A percentile compares a stretch with the other conserved stretches of the same genome.
These are phyloP conservation scores for Phragmatobia fuliginosa DNA, from an alignment of 2,888 invertebrate species.

Conservation along the genomic window DNA sequence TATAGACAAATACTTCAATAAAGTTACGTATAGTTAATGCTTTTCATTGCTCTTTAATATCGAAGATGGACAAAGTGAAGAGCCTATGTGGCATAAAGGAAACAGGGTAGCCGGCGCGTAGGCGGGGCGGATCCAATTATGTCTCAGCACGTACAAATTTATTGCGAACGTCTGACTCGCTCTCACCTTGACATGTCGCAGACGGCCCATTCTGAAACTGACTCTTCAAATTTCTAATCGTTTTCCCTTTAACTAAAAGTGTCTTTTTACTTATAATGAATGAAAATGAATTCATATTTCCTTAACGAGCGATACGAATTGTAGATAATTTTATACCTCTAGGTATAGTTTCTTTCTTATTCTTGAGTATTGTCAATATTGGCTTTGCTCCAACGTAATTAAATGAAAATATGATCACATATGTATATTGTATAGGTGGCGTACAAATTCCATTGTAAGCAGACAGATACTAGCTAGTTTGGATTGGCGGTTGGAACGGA, in stretches of 20 bases:
- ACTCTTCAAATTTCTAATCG: constrained; percentile 60
- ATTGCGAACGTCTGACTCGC: constrained; percentile 61
- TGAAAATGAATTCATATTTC: constrained; percentile 11
- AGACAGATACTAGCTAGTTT: constrained; percentile 49
- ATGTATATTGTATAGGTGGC: constrained; percentile 48
- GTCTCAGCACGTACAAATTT: constrained; percentile 76
- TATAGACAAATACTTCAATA: not conserved
- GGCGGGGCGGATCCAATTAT: constrained; percentile 79
- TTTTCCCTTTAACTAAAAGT: constrained; percentile 41
- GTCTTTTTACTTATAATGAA: constrained; percentile 3
- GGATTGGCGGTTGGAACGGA: constrained; percentile 60
- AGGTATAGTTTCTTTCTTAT: constrained; percentile 16
- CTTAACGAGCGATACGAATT: constrained; percentile 13
- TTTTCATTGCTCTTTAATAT: constrained; percentile 13
- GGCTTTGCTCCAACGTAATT: constrained; percentile 38
- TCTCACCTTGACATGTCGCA: constrained; percentile 65
- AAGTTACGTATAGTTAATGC: not conserved
- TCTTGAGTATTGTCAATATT: constrained; percentile 32
- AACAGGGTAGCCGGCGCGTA: constrained; percentile 59
- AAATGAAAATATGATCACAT: constrained; percentile 37
- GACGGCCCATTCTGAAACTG: constrained; percentile 56
- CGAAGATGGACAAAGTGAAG: constrained; percentile 36
- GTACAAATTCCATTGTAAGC: constrained; percentile 47
- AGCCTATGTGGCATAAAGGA: constrained; percentile 45
- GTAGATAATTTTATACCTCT: constrained; percentile 12